These are phyloP conservation scores for Cherax quadricarinatus DNA, from an alignment of 1,140 invertebrate species.

Conservation along the genomic window DNA sequence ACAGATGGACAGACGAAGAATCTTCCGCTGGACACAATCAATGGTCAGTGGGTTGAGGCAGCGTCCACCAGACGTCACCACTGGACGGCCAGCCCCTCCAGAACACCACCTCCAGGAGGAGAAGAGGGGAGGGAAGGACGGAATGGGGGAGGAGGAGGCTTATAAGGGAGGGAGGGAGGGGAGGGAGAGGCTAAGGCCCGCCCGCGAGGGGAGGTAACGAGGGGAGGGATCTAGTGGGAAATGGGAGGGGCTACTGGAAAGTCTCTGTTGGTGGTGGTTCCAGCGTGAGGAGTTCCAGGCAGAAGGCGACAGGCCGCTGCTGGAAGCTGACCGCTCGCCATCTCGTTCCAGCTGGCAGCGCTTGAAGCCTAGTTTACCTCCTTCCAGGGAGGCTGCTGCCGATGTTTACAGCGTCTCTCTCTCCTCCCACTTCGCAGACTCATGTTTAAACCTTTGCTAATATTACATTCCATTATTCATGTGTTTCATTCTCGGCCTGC, in stretches of 20 bases:
- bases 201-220: slow-evolving; percentile 65
- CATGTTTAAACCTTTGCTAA: too few relatives aligned
- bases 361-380: neutral
- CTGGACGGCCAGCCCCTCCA: slow-evolving; percentile 27
- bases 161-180: neutral
- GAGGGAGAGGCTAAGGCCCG: slow-evolving; percentile 51
- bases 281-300: slow-evolving; percentile 48
- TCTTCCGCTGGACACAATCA: slow-evolving; percentile 60
- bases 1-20: slow-evolving; percentile 54
- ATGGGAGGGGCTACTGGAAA: slow-evolving; percentile 47
- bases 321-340: slow-evolving; percentile 38
- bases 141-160: neutral
- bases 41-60: slow-evolving; percentile 58
- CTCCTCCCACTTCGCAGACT: neutral
- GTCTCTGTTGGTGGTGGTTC: slow-evolving; percentile 22
- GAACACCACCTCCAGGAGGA: neutral
- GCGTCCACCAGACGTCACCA: slow-evolving; percentile 60
- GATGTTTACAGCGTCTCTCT: too few relatives aligned
- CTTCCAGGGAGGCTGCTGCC: too few relatives aligned
- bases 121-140: neutral
- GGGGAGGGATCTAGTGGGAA: slow-evolving; percentile 56
- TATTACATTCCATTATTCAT: too few relatives aligned
- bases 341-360: neutral
- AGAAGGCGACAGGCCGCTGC: slow-evolving; percentile 47
- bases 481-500: too few relatives aligned